phyloP scores from a whole-genome alignment of 2,797 vertebrate genomes.

The Onychomys torridus region DNA sequence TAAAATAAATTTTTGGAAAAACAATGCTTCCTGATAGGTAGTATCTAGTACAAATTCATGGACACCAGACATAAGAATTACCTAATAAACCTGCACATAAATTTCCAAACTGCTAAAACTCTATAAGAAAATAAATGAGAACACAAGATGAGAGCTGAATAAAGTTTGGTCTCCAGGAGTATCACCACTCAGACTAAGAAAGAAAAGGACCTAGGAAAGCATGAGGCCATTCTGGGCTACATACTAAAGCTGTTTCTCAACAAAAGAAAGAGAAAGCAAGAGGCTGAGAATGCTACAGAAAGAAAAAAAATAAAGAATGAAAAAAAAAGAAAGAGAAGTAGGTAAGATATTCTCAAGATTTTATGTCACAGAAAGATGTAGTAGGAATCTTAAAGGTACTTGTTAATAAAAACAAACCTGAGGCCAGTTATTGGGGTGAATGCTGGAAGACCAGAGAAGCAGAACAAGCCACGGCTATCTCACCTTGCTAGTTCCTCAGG shows the following conservation, averaged over 20 bases:
- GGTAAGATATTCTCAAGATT: not conserved
- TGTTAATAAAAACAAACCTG: no score
- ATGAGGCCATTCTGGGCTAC: not conserved
- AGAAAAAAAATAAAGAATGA: not conserved
- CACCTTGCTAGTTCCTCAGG: no score
- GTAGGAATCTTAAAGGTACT: no score
- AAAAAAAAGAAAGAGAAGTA: not conserved
- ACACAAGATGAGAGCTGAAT: not conserved
- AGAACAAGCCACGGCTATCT: no score
- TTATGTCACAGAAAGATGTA: no score
- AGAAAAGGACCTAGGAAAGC: not conserved
- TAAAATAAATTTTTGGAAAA: not conserved
- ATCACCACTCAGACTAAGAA: not conserved
- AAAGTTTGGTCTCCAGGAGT: not conserved
- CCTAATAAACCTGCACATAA: not conserved
- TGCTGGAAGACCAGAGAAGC: no score
- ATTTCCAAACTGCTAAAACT: not conserved
- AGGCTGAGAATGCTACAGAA: no score
- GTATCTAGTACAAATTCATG: not conserved
- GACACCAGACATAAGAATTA: not conserved
- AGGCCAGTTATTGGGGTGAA: no score
- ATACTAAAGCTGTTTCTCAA: not conserved
- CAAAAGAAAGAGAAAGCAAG: not conserved
- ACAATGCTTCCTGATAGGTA: not conserved
- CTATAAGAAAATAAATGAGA: not conserved